phyloP scores from a whole-genome alignment of 2,888 invertebrate species.

The Caenorhabditis japonica region DNA sequence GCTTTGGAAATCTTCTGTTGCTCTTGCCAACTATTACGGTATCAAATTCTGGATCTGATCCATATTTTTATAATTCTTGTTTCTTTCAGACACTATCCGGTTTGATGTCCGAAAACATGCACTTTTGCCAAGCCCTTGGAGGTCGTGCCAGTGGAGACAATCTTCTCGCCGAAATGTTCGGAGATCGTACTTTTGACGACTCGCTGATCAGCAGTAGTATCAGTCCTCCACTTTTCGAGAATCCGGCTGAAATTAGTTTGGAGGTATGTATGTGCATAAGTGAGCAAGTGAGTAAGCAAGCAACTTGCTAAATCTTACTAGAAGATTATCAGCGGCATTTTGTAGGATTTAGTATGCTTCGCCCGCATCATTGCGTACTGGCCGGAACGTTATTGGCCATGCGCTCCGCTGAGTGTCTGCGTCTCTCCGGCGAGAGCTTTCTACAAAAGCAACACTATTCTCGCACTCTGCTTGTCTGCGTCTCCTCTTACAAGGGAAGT shows the following conservation, averaged over 20 bases:
- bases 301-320: background rate
- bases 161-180: slow-evolving; percentile 75
- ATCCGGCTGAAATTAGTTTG: slow-evolving; percentile 73
- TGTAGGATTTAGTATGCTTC: background rate
- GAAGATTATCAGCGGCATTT: background rate
- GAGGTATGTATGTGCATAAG: slow-evolving; percentile 46
- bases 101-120: slow-evolving; percentile 77
- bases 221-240: slow-evolving; percentile 71
- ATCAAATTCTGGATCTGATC: slow-evolving; percentile 9
- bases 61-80: background rate
- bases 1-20: slow-evolving; percentile 75
- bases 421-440: no score
- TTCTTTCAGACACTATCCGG: slow-evolving; percentile 74
- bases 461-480: no score
- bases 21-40: slow-evolving; percentile 76
- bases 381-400: no score
- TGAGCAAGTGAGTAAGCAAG: background rate
- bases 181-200: slow-evolving; percentile 65
- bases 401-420: no score
- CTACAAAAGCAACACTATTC: no score
- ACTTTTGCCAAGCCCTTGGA: slow-evolving; percentile 73
- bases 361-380: no score
- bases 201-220: slow-evolving; percentile 60
- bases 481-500: no score
- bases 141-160: slow-evolving; percentile 68